Evolutionary conservation across 2,113 vertebrate species (phyloP).

Genomic region (Semicossyphus pulcher): DNA sequence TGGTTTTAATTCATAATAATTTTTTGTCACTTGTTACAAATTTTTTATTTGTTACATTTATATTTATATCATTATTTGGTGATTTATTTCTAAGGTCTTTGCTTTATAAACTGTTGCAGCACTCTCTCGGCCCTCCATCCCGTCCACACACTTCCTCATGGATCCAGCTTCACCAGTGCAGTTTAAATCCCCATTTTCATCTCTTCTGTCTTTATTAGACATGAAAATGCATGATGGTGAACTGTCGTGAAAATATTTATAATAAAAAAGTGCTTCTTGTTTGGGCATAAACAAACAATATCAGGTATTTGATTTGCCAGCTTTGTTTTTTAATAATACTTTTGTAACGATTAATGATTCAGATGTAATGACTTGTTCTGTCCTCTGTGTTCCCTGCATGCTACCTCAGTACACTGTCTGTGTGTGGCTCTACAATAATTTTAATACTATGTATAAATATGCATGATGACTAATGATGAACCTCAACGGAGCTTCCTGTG

Average conservation of each 20-base stretch:
- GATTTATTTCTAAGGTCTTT: neutral
- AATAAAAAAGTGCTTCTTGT: constrained; percentile 54
- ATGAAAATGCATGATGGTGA: constrained; percentile 73
- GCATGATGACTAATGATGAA: constrained; percentile 61
- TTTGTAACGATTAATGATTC: constrained; percentile 53
- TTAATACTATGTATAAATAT: constrained; percentile 48
- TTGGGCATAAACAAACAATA: constrained; percentile 69
- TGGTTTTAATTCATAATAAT: too few species aligned
- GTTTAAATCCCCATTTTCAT: constrained; percentile 71
- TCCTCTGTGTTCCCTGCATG: constrained; percentile 61
- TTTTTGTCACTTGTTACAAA: neutral
- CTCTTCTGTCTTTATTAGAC: constrained; percentile 66
- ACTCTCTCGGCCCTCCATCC: constrained; percentile 28
- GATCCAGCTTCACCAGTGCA: constrained; percentile 50
- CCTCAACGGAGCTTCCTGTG: constrained; percentile 37
- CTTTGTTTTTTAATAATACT: constrained; percentile 50
- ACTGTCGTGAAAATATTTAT: constrained; percentile 61
- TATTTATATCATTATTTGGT: neutral
- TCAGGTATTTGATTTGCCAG: constrained; percentile 64
- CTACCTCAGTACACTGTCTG: constrained; percentile 66
- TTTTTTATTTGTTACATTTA: neutral
- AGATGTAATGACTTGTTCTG: constrained; percentile 33
- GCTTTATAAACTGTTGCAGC: neutral
- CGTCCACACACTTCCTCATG: constrained; percentile 22
- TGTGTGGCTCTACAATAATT: constrained; percentile 40